These are phyloP conservation scores for Meleagris gallopavo DNA, from an alignment of 2,113 vertebrate species.

Conservation along the genomic window DNA sequence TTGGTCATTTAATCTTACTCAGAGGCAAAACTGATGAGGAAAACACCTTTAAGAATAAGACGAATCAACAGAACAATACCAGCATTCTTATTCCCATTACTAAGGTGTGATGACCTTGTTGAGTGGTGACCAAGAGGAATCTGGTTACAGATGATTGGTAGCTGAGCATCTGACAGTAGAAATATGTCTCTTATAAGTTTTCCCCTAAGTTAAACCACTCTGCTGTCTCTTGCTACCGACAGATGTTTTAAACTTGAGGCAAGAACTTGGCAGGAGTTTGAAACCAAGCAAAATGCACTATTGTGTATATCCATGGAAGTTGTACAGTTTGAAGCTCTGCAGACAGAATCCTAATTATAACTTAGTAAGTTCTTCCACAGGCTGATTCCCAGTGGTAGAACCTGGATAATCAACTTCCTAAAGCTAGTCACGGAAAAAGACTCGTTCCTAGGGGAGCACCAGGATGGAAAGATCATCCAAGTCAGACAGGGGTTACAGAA, in stretches of 20 bases:
- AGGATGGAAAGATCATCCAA: neutral
- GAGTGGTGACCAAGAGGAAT: neutral
- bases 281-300: neutral
- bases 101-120: neutral
- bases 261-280: conserved; percentile 33
- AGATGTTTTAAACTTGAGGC: conserved; percentile 28
- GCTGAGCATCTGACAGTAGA: conserved; percentile 33
- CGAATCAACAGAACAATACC: neutral
- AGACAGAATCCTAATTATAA: conserved; percentile 35
- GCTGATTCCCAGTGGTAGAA: conserved; percentile 2
- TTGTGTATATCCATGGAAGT: neutral
- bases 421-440: neutral
- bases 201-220: neutral
- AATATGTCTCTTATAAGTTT: neutral
- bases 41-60: neutral
- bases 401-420: neutral
- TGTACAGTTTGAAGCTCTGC: neutral
- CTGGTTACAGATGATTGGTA: neutral
- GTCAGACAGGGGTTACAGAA: neutral
- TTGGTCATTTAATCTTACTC: neutral
- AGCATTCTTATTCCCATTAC: neutral
- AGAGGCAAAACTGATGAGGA: neutral
- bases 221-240: neutral
- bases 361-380: conserved; percentile 14
- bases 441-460: neutral